phyloP scores from a whole-genome alignment of 92 coral and sea anemone genomes.

The Epizoanthus scotinus region DNA sequence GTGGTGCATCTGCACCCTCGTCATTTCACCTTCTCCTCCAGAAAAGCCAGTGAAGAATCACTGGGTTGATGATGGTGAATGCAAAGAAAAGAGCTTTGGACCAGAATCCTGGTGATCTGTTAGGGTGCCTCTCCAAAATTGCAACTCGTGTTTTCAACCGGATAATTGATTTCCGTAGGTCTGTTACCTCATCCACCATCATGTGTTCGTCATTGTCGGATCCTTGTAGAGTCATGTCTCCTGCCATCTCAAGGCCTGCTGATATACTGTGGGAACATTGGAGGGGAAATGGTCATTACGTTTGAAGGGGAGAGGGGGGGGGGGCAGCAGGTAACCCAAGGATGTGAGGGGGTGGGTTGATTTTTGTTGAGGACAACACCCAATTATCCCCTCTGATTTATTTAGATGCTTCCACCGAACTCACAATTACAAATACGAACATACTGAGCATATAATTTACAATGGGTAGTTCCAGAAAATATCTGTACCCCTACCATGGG shows the following conservation, averaged over 20 bases:
- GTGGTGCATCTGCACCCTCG: too few species aligned
- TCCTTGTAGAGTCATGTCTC: constrained; percentile 59
- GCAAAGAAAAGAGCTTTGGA: constrained; percentile 76
- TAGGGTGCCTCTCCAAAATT: constrained; percentile 71
- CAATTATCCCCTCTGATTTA: too few species aligned
- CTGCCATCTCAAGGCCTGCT: constrained; percentile 68
- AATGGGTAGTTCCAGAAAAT: too few species aligned
- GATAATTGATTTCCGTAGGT: constrained; percentile 65
- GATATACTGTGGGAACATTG: constrained; percentile 53
- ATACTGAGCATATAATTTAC: too few species aligned
- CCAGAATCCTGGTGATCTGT: constrained; percentile 81
- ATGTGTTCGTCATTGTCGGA: constrained; percentile 64
- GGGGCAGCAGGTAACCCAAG: too few species aligned
- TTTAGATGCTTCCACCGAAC: too few species aligned
- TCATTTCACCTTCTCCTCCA: constrained; percentile 64
- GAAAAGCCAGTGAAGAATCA: constrained; percentile 87
- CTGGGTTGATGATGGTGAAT: constrained; percentile 80
- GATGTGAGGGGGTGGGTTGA: too few species aligned
- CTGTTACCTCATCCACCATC: constrained; percentile 58
- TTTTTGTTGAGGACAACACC: too few species aligned
- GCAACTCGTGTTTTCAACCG: constrained; percentile 69
- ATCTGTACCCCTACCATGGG: too few species aligned
- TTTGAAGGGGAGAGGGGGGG: too few species aligned
- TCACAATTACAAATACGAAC: too few species aligned
- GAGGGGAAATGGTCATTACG: too few species aligned